Evolutionary conservation across 2,888 invertebrate species (phyloP), one percentile per base, ranked within the genome.

Genomic region (Villa cingulata): DNA sequence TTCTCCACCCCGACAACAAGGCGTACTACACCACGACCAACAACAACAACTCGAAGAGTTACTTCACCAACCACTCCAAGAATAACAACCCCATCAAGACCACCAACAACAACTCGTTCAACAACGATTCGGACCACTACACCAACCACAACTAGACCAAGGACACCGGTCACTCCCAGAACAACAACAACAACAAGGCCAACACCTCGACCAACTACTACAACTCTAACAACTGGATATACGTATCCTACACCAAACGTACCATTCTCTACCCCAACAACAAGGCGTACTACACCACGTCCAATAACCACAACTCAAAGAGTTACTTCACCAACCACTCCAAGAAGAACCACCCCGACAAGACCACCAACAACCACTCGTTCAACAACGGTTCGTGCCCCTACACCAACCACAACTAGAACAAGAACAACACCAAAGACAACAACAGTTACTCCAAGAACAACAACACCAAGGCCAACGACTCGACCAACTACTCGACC

Each of bases 401-500:
- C 38, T 17, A 16, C 38, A 2, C 38, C 16, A 16, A 16, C 38
- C 17, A 29, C 43, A 43, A 55, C 53, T 39, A 59, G 57, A 48
- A 56, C 57, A 4, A 57, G 58, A n/a, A 55, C 58, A 16, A 57
- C 55, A 20, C 49, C 54, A 19, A 52, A 48, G 23, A 49, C 54
- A 10, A n/a, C 42, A 0, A n/a, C 42, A 42, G 3, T 29, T 27
- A 43, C 29, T 10, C 37, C n/a, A 27, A 27, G 7, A 1, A 6
- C 27, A 27, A 16, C 27, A 23, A 41, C 53, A n/a, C 53, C 57
- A 10, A 51, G 50, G 20, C 45, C 62, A 23, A 59, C 57, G 43
- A 27, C 27, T 27, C 37, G 50, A 20, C 52, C 52, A 20, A 50
- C 52, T 37, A 40, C 38, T 17, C 43, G 46, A 2, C 41, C 48